These are phyloP conservation scores for Athalia cordata DNA, from an alignment of 2,888 invertebrate genomes.

Conservation along the genomic window DNA sequence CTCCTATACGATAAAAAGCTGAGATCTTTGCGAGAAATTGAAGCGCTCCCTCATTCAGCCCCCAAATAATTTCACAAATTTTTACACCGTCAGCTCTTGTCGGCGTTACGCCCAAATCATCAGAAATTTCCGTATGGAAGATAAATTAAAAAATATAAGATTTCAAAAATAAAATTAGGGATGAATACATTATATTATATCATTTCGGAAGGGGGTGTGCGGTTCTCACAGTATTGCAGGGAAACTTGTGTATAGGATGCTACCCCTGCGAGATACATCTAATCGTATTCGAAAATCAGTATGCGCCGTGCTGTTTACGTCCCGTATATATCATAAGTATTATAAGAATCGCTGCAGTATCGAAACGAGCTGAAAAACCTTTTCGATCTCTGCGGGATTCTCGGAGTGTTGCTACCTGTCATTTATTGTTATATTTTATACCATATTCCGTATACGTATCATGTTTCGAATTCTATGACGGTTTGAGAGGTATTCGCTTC, in stretches of 20 bases:
- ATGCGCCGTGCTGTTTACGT: constrained; percentile 19
- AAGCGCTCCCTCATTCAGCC: too few relatives aligned
- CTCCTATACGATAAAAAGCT: too few relatives aligned
- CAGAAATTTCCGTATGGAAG: too few relatives aligned
- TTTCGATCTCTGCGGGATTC: constrained; percentile 52
- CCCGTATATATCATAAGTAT: constrained; percentile 7
- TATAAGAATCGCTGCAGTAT: not conserved
- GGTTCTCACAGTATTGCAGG: constrained; percentile 30
- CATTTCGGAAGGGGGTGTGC: not conserved
- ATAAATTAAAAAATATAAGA: too few relatives aligned
- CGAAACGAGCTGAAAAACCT: not conserved
- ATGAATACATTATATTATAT: not conserved
- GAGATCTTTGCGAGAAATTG: too few relatives aligned
- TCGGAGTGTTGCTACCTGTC: constrained; percentile 70
- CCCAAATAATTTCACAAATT: too few relatives aligned
- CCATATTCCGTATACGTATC: constrained; percentile 57
- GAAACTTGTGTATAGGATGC: constrained; percentile 13
- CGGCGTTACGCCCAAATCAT: too few relatives aligned
- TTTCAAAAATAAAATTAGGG: too few relatives aligned
- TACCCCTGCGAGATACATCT: not conserved
- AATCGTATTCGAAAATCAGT: constrained; percentile 37
- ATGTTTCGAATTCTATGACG: constrained; percentile 63
- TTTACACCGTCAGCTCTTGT: too few relatives aligned
- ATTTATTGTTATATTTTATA: constrained; percentile 60
- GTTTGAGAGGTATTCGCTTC: constrained; percentile 31